Evolutionary conservation across 2,797 vertebrate genomes (phyloP).

Genomic region (Sorex maritimensis): DNA sequence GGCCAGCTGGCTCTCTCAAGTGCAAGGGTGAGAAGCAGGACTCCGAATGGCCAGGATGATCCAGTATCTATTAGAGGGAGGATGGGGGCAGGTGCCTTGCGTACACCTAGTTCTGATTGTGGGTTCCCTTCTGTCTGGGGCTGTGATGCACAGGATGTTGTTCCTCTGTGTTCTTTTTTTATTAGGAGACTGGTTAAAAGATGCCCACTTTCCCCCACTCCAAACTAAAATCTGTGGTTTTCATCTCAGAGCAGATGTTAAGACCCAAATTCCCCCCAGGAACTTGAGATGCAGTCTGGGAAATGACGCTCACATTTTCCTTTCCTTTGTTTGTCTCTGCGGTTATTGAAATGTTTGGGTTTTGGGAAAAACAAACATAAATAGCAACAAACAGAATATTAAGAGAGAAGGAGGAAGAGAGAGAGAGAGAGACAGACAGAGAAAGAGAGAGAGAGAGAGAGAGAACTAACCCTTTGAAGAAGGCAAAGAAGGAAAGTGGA

Average conservation of each 20-base stretch:
- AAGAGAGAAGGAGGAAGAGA: not conserved
- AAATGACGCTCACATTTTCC: constrained; percentile 61
- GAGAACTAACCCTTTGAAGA: not conserved
- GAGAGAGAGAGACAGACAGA: not conserved
- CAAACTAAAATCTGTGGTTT: constrained; percentile 45
- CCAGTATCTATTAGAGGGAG: too few species aligned
- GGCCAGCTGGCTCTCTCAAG: constrained; percentile 1
- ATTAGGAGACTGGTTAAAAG: not conserved
- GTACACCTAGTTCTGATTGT: not conserved
- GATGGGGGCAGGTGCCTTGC: not conserved
- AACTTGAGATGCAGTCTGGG: constrained; percentile 53
- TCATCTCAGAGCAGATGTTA: constrained; percentile 49
- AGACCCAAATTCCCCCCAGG: constrained; percentile 14
- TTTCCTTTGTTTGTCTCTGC: constrained; percentile 54
- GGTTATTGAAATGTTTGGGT: constrained; percentile 64
- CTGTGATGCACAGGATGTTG: not conserved
- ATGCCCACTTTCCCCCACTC: not conserved
- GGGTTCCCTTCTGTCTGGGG: not conserved
- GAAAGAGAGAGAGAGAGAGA: not conserved
- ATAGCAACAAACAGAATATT: constrained; percentile 53
- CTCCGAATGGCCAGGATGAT: not conserved
- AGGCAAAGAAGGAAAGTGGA: not conserved
- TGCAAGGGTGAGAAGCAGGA: not conserved
- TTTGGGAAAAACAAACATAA: constrained; percentile 66
- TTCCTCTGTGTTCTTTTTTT: not conserved